Conservation (phyloP, 2,797 vertebrate species). For the Gambusia yucatana region DNA sequence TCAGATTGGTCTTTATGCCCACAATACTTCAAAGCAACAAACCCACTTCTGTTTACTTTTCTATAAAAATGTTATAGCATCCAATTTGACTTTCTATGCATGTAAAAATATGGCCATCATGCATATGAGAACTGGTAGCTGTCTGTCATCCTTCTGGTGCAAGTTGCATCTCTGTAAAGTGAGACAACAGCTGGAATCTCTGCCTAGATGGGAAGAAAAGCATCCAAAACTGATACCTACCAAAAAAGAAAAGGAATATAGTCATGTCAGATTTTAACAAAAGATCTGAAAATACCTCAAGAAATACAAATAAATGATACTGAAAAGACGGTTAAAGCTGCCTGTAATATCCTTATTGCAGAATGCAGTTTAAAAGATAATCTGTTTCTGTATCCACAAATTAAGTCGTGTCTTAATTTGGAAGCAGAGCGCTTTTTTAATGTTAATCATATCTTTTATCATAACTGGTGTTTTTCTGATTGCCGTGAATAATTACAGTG, state of each 20-base stretch:
- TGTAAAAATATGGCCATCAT: conserved; percentile 40
- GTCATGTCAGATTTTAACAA: neutral
- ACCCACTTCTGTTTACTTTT: neutral
- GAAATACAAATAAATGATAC: neutral
- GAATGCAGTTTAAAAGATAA: neutral
- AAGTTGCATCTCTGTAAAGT: conserved; percentile 5
- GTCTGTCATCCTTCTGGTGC: conserved; percentile 20
- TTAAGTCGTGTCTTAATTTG: neutral
- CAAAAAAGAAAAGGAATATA: too few species aligned
- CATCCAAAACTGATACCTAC: conserved; percentile 2
- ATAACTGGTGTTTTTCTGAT: neutral
- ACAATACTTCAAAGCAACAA: neutral
- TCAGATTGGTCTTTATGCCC: neutral
- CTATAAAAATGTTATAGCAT: neutral
- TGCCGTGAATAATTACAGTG: neutral
- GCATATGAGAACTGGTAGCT: conserved; percentile 30
- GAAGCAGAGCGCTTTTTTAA: neutral
- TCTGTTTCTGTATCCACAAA: neutral
- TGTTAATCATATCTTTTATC: neutral
- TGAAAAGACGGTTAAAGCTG: neutral
- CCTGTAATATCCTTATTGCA: neutral
- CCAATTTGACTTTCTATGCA: conserved; percentile 16
- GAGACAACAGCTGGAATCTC: conserved; percentile 15
- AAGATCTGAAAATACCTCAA: neutral
- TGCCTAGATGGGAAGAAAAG: conserved; percentile 7